A percentile compares a stretch with the other conserved stretches of the same genome.
Conservation (phyloP, 2,113 vertebrate species). For the Laticauda laticaudata region DNA sequence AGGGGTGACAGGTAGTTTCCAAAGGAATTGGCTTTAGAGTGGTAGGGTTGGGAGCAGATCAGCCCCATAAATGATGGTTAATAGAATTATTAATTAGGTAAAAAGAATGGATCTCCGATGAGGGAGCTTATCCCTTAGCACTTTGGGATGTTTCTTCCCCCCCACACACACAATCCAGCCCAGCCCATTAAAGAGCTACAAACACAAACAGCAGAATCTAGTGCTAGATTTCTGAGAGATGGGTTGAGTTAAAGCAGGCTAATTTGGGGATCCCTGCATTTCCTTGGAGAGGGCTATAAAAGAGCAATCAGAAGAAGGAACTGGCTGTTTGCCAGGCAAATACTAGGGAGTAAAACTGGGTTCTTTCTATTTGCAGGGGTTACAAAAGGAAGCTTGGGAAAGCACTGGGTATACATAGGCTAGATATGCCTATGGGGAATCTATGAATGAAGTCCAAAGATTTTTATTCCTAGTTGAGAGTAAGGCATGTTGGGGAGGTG, state of each 20-base stretch:
- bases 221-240: neutral
- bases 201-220: neutral
- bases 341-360: neutral
- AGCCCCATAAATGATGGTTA: neutral
- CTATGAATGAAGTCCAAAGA: neutral
- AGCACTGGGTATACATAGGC: neutral
- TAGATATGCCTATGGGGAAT: neutral
- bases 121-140: neutral
- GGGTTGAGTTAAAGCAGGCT: neutral
- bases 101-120: neutral
- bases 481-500: neutral
- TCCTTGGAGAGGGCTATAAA: neutral
- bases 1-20: neutral
- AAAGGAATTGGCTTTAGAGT: neutral
- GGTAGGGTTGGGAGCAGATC: neutral
- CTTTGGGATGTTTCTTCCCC: no score
- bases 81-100: neutral
- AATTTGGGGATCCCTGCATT: neutral
- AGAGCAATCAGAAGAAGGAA: neutral
- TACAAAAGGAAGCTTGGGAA: neutral
- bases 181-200: neutral
- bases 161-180: neutral
- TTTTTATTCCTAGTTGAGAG: neutral
- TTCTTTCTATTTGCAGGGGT: neutral
- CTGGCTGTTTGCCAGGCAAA: no score